Percentiles rank a stretch among this genome's conserved stretches.
Evolutionary conservation across 2,113 vertebrate genomes (phyloP).

Genomic region (Cariama cristata): DNA sequence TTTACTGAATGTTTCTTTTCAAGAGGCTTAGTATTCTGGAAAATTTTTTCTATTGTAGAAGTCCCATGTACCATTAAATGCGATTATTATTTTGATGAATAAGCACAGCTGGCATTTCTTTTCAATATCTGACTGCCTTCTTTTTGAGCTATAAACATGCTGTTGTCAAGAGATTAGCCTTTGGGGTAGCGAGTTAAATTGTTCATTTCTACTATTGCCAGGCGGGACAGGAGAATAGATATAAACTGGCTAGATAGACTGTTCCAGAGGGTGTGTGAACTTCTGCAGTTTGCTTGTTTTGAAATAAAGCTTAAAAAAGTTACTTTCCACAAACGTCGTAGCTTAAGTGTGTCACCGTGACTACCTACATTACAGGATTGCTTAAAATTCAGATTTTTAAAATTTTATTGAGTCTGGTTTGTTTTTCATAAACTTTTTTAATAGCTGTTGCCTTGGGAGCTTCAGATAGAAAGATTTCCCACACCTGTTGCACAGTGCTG

Average conservation of each 20-base stretch:
- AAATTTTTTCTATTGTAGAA: constrained; percentile 45
- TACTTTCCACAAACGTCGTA: neutral
- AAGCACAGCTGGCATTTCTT: constrained; percentile 66
- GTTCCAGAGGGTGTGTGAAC: rapidly evolving
- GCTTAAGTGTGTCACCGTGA: neutral
- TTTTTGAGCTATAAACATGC: constrained; percentile 44
- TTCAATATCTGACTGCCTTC: constrained; percentile 45
- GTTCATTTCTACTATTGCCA: neutral
- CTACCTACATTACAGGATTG: neutral
- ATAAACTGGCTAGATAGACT: neutral
- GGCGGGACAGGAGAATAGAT: neutral
- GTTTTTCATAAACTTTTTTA: neutral
- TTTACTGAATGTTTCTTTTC: constrained; percentile 36
- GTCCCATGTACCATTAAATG: constrained; percentile 60
- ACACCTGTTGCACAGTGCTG: neutral
- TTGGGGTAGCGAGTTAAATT: constrained; percentile 43
- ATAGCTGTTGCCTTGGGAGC: neutral
- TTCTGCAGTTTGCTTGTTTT: neutral
- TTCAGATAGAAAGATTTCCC: neutral
- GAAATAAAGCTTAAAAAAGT: neutral
- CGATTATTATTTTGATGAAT: constrained; percentile 66
- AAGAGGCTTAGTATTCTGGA: constrained; percentile 59
- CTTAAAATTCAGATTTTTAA: neutral
- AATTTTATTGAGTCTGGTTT: neutral
- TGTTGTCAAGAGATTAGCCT: constrained; percentile 63